Evolutionary conservation across 2,888 invertebrate genomes (phyloP).

Genomic region (Macrophya alboannulata): DNA sequence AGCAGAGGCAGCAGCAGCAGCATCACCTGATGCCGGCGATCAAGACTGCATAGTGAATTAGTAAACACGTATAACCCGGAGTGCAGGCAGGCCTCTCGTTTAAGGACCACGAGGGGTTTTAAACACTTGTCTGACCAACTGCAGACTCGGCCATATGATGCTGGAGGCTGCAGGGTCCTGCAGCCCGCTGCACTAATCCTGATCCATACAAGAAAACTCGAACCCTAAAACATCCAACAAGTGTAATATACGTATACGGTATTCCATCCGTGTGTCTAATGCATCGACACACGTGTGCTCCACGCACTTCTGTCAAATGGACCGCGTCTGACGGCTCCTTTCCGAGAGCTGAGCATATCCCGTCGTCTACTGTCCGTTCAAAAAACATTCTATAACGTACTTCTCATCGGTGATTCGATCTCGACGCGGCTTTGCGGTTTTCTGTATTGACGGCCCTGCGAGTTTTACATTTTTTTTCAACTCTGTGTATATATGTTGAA

Average conservation of each 20-base stretch:
- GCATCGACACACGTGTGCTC: conserved; percentile 36
- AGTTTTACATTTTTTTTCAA: conserved; percentile 2
- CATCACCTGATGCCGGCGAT: conserved; percentile 11
- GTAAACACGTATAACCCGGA: neutral
- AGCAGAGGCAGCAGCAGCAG: neutral
- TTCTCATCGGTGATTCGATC: neutral
- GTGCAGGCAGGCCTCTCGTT: neutral
- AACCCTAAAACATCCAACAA: conserved; percentile 1
- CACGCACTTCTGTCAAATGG: conserved; percentile 52
- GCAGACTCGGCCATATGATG: neutral
- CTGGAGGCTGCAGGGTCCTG: conserved; percentile 1
- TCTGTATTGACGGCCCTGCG: neutral
- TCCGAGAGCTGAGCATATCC: conserved; percentile 29
- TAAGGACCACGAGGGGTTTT: conserved; percentile 1
- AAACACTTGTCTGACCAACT: conserved; percentile 1
- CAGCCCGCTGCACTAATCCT: neutral
- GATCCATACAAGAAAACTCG: neutral
- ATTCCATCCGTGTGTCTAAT: conserved; percentile 10
- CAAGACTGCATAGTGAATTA: neutral
- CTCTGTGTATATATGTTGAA: neutral
- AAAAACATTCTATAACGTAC: neutral
- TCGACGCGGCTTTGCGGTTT: neutral
- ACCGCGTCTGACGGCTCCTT: conserved; percentile 48
- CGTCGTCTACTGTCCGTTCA: conserved; percentile 38
- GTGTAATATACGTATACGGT: neutral